phyloP scores from a whole-genome alignment of 1,140 invertebrate species.

The Eumeta japonica region DNA sequence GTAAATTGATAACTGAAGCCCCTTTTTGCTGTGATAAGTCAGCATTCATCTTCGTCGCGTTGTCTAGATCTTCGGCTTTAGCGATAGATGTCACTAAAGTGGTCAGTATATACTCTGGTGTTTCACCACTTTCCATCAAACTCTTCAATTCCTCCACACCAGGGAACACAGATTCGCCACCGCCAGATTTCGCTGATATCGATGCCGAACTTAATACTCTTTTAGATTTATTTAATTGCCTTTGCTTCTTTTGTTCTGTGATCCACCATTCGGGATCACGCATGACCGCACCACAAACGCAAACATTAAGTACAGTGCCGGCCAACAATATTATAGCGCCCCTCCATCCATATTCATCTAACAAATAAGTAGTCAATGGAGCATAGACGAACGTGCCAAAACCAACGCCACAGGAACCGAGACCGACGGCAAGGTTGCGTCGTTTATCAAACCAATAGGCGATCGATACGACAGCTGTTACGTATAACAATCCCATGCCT shows the following conservation, averaged over 20 bases:
- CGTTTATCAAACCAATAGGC: constrained; percentile 96
- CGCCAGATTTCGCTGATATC: constrained; percentile 50
- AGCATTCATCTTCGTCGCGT: constrained; percentile 44
- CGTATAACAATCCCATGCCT: constrained; percentile 82
- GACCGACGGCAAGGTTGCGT: constrained; percentile 86
- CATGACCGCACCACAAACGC: constrained; percentile 86
- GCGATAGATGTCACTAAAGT: constrained; percentile 63
- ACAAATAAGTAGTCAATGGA: constrained; percentile 71
- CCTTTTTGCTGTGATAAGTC: constrained; percentile 44
- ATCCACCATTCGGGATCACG: constrained; percentile 79
- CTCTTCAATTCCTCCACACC: constrained; percentile 67
- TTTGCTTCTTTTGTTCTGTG: constrained; percentile 61
- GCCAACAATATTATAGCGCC: constrained; percentile 79
- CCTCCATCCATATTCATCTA: constrained; percentile 80
- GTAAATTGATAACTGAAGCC: constrained; percentile 72
- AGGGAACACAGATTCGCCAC: constrained; percentile 59
- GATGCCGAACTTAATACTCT: constrained; percentile 54
- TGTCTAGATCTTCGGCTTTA: constrained; percentile 46
- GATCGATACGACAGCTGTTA: constrained; percentile 88
- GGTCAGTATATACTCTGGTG: constrained; percentile 70
- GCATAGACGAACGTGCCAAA: constrained; percentile 85
- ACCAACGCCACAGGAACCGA: constrained; percentile 87
- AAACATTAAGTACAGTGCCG: constrained; percentile 85
- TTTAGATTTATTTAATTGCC: constrained; percentile 39
- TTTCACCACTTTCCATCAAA: constrained; percentile 67